Evolutionary conservation across 2,113 vertebrate genomes (phyloP).

Genomic region (Panurus biarmicus): DNA sequence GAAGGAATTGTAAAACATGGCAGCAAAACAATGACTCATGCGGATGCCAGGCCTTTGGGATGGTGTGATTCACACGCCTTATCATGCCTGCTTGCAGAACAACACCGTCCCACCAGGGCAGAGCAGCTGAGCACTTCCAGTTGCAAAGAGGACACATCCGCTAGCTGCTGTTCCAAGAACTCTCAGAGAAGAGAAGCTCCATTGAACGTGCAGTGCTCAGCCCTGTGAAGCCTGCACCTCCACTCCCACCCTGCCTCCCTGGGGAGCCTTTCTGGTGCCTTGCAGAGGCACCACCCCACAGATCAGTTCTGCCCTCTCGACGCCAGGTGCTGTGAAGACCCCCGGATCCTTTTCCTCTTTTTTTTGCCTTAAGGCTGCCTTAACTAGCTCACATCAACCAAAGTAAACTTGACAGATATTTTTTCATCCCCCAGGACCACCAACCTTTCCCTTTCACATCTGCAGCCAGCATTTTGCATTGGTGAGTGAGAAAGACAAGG

Average conservation of each 20-base stretch:
- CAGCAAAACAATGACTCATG: slow-evolving; percentile 40
- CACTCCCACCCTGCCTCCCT: accelerated
- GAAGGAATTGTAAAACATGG: slow-evolving; percentile 40
- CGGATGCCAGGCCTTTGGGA: background rate
- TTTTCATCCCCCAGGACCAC: background rate
- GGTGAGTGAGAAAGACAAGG: background rate
- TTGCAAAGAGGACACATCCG: background rate
- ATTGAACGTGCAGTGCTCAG: accelerated
- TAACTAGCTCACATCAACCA: background rate
- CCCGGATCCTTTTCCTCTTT: background rate
- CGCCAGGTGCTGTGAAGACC: background rate
- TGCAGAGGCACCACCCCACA: background rate
- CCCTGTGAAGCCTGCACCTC: too few species aligned
- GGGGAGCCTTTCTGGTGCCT: background rate
- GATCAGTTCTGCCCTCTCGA: background rate
- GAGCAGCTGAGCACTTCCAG: background rate
- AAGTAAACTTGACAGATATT: background rate
- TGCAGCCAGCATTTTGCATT: background rate
- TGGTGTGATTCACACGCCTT: slow-evolving; percentile 31
- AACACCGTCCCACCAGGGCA: background rate
- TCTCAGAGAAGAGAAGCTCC: background rate
- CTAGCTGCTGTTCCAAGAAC: background rate
- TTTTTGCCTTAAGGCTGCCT: background rate
- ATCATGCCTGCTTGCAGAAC: background rate
- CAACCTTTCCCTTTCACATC: background rate